Conservation (phyloP, 2,113 vertebrate species). For the human (Homo sapiens) region DNA sequence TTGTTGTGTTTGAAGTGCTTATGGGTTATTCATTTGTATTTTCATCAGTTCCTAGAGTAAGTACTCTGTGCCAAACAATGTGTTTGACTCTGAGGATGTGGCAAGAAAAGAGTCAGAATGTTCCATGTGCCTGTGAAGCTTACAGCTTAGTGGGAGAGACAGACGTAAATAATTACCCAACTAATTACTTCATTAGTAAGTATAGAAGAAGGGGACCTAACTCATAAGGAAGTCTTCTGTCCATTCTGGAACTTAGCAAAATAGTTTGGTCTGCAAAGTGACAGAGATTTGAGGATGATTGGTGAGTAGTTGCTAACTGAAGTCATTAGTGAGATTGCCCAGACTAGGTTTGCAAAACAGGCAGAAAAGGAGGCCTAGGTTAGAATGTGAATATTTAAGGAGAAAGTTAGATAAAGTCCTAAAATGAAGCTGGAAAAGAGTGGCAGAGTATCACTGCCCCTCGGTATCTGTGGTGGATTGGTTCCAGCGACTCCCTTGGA, state of each 20-base stretch:
- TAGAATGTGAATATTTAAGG: background rate
- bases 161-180: constrained; percentile 36
- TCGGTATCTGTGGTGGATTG: background rate
- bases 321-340: background rate
- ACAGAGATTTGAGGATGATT: background rate
- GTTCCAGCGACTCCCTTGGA: background rate
- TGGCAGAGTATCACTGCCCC: background rate
- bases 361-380: background rate
- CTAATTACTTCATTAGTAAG: constrained; percentile 45
- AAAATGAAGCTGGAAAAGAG: background rate
- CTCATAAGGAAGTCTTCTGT: background rate
- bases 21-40: background rate
- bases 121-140: background rate
- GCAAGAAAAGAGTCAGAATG: background rate
- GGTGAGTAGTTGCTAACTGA: background rate
- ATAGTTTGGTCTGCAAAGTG: background rate
- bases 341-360: background rate
- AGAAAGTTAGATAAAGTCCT: background rate
- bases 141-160: constrained; percentile 22
- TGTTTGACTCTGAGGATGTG: background rate
- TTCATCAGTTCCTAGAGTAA: background rate
- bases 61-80: background rate
- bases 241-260: background rate
- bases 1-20: background rate
- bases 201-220: constrained; percentile 4